phyloP scores from a whole-genome alignment of 2,797 vertebrate species.

The Urophycis tenuis region DNA sequence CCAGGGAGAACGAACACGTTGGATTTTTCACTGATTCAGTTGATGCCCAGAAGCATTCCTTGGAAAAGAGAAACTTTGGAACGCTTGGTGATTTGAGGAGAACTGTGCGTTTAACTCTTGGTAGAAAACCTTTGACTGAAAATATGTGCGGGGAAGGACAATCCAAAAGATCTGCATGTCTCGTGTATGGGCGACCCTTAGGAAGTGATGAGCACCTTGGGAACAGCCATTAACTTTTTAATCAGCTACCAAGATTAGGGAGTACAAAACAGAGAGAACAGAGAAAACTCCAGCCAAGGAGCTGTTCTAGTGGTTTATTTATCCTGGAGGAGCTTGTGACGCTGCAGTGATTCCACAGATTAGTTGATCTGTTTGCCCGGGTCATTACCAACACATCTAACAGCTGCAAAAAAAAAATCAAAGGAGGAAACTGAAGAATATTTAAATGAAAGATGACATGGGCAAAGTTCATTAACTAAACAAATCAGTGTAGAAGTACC shows the following conservation, averaged over 20 bases:
- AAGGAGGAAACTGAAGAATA: conserved; percentile 21
- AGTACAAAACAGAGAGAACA: conserved; percentile 8
- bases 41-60: conserved; percentile 10
- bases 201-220: conserved; percentile 23
- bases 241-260: conserved; percentile 11
- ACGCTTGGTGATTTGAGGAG: conserved; percentile 5
- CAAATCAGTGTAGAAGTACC: conserved; percentile 34
- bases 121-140: conserved; percentile 10
- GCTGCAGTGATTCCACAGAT: conserved; percentile 36
- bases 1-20: conserved; percentile 35
- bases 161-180: conserved; percentile 36
- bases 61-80: conserved; percentile 20
- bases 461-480: conserved; percentile 21
- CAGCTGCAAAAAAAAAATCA: conserved; percentile 31
- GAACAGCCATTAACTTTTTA: not conserved
- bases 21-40: conserved; percentile 18
- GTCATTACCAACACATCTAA: conserved; percentile 35
- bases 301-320: conserved; percentile 40
- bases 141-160: not conserved
- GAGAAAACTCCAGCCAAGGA: conserved; percentile 25
- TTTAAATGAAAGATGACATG: conserved; percentile 41
- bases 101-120: not conserved
- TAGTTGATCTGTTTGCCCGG: conserved; percentile 36
- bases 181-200: conserved; percentile 44
- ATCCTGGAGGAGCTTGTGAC: conserved; percentile 24